Base-by-base conservation (phyloP, 1,140 invertebrate genomes). In the Nylanderia fulva region DNA sequence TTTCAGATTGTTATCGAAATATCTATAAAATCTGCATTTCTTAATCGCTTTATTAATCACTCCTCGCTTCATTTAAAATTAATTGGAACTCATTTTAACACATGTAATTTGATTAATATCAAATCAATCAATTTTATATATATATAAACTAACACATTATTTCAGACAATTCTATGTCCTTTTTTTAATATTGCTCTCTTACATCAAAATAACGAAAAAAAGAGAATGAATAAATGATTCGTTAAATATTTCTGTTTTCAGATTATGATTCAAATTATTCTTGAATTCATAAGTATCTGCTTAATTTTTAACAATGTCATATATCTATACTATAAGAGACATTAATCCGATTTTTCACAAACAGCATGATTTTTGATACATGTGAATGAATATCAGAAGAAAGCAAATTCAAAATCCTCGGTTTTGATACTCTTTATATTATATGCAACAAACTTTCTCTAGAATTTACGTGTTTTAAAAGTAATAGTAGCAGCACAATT, bases 141-240 rank as follows among this genome's bases (percentile, higher is more conserved):
- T 24, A 24, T 8, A 42, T 8, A 45, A 18, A 24, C 39, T 29
- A 45, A 68, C 54, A 45, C 18, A 48, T 24, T 27, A 27, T 58
- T 83, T 60, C 79, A 83, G 69, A 33, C 39, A 60, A 39, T 27
- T 83, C 15, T 72, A 82, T 71, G 48, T 75, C 68, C 42, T 83
- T 54, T 69, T 8, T 83, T 83, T 39, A 45, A 83, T 75, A 83
- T 83, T 83, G 80, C 80, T 83, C 80, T 21, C 69, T 69, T 71
- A 33, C 8, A 45, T 71, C 18, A 21, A 45, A 33, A 4, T 1
- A 33, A 33, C 1, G 3, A 33, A 33, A 33, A 33, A 33, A 33
- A 33, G 29, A 33, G 29, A 33, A 33, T 33, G 29, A 33, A 33
- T 33, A 3, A 33, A 33, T 33, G 29, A 33, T 3, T 82, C 3